phyloP scores from a whole-genome alignment of 2,888 invertebrate genomes.

The Tiphia femorata region DNA sequence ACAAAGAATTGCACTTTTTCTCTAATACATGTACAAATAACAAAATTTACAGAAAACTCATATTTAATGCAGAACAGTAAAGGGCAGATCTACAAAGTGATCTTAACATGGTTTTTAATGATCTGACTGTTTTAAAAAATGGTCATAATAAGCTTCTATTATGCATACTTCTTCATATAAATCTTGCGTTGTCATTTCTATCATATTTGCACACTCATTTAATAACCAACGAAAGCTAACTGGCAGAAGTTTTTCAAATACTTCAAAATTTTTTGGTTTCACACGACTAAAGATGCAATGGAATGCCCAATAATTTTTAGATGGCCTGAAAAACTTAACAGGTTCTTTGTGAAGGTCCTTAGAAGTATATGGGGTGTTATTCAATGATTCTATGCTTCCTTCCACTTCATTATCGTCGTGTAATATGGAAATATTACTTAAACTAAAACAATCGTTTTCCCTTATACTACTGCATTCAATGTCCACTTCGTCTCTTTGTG shows the following conservation, averaged over 20 bases:
- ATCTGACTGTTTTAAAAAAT: constrained; percentile 39
- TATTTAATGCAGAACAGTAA: too few relatives aligned
- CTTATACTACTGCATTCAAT: too few relatives aligned
- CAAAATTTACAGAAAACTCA: too few relatives aligned
- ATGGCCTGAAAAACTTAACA: constrained; percentile 50
- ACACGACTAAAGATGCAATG: constrained; percentile 58
- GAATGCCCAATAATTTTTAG: constrained; percentile 64
- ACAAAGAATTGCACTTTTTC: too few relatives aligned
- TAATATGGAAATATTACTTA: constrained; percentile 17
- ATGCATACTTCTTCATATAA: constrained; percentile 64
- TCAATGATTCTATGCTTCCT: background rate
- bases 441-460: constrained; percentile 9
- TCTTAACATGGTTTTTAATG: too few relatives aligned
- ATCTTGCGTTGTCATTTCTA: constrained; percentile 59
- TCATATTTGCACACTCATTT: constrained; percentile 59
- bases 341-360: background rate
- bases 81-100: too few relatives aligned
- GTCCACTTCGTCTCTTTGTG: too few relatives aligned
- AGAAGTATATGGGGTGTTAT: background rate
- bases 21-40: too few relatives aligned
- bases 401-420: background rate
- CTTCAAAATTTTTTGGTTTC: constrained; percentile 51
- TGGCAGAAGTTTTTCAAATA: constrained; percentile 59
- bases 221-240: constrained; percentile 65
- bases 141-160: constrained; percentile 57